A percentile compares a stretch with the other conserved stretches of the same genome.
Evolutionary conservation across 2,797 vertebrate species (phyloP).

Genomic region (Chrosomus eos): DNA sequence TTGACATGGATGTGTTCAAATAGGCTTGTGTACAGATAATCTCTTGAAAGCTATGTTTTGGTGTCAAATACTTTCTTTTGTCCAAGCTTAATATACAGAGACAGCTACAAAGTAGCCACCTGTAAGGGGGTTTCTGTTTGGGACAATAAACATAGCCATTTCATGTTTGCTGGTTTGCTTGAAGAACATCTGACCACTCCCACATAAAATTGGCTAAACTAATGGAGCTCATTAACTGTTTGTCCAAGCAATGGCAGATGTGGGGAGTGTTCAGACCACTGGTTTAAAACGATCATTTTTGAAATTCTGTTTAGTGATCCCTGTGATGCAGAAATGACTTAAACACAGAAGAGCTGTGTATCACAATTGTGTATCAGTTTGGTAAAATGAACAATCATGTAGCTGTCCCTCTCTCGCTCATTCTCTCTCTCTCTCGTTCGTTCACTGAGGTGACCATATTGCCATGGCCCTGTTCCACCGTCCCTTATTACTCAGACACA

Average conservation of each 20-base stretch:
- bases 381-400: constrained; percentile 41
- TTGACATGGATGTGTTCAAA: background rate
- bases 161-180: background rate
- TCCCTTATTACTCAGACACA: constrained; percentile 72
- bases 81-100: background rate
- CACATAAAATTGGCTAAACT: background rate
- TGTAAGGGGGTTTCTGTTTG: background rate
- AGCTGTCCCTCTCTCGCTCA: constrained; percentile 1
- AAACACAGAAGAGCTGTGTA: background rate
- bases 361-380: constrained; percentile 12
- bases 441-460: constrained; percentile 64
- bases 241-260: background rate
- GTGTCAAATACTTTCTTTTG: background rate
- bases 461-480: constrained; percentile 66
- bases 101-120: background rate
- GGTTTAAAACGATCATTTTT: background rate
- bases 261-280: background rate
- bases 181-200: background rate
- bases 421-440: constrained; percentile 3
- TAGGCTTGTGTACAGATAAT: background rate
- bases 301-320: background rate
- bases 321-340: background rate
- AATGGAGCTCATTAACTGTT: background rate
- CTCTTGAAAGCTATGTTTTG: background rate
- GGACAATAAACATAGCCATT: background rate